Percentiles rank a stretch among this genome's conserved stretches.
Conservation (phyloP, 1,140 invertebrate genomes). For the Lithobius niger region DNA sequence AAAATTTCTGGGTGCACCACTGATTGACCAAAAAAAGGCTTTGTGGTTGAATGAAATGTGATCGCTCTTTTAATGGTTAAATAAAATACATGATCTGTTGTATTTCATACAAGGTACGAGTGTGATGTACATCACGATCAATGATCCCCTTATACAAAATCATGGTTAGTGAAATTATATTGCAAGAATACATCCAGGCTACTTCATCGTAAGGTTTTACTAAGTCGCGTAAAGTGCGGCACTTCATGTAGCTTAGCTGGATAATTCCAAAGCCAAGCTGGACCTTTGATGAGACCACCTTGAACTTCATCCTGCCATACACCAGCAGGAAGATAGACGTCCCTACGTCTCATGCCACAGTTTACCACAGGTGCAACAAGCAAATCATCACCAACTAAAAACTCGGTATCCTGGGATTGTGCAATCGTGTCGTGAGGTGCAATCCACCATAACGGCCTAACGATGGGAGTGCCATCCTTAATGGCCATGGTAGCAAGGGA, state of each 20-base stretch:
- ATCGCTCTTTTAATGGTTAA: too few species aligned
- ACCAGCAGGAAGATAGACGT: conserved; percentile 63
- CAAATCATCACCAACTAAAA: conserved; percentile 63
- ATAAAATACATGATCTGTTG: too few species aligned
- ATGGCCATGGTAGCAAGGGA: conserved; percentile 3
- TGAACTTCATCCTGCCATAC: conserved; percentile 46
- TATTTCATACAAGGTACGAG: too few species aligned
- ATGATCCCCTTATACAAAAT: too few species aligned
- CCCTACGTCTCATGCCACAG: conserved; percentile 44
- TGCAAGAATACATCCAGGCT: too few species aligned
- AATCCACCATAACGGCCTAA: conserved; percentile 36
- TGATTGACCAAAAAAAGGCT: too few species aligned
- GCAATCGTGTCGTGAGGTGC: conserved; percentile 26
- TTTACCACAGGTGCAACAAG: conserved; percentile 68
- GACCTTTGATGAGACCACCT: conserved; percentile 36
- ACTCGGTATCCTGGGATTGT: conserved; percentile 39
- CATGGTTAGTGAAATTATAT: too few species aligned
- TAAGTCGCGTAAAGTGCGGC: conserved; percentile 44
- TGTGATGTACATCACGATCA: too few species aligned
- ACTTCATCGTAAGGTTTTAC: too few species aligned
- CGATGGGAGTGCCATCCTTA: conserved; percentile 24
- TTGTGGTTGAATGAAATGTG: too few species aligned
- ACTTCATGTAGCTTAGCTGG: conserved; percentile 47
- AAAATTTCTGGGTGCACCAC: too few species aligned
- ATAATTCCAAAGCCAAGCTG: conserved; percentile 48